phyloP scores from a whole-genome alignment of 2,113 vertebrate species.

The Noctilio leporinus region DNA sequence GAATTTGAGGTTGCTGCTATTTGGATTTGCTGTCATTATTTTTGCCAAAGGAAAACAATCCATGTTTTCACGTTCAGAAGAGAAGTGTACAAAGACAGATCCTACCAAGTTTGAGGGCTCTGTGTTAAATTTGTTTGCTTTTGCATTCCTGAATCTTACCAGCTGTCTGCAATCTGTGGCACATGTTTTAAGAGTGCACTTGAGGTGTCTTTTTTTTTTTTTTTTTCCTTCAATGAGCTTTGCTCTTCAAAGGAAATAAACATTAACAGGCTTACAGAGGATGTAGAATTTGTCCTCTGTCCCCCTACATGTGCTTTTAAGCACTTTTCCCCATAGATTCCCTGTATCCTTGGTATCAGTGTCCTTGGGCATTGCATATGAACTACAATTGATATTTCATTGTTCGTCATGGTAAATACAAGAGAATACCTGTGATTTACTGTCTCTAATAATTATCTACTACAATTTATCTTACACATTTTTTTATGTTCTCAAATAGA shows the following conservation, averaged over 20 bases:
- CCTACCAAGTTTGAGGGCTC: not conserved
- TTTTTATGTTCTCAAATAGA: not conserved
- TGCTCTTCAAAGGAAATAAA: not conserved
- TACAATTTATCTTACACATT: not conserved
- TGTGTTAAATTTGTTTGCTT: not conserved
- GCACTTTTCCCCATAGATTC: not conserved
- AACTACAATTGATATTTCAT: not conserved
- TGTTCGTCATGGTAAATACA: not conserved
- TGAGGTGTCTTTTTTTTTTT: not conserved
- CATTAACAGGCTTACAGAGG: not conserved
- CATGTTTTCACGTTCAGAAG: not conserved
- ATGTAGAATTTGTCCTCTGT: not conserved
- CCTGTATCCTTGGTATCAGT: not conserved
- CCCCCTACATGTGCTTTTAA: not conserved
- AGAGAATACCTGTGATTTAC: not conserved
- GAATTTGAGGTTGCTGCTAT: not conserved
- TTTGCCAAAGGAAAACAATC: not conserved
- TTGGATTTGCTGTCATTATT: not conserved
- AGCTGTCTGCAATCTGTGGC: not conserved
- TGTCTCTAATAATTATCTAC: not conserved
- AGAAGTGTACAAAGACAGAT: not conserved
- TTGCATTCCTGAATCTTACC: not conserved
- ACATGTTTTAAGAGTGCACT: not conserved
- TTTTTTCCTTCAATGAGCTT: not conserved
- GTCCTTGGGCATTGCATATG: not conserved